phyloP scores from a whole-genome alignment of 2,113 vertebrate genomes.

The Tragelaphus buxtoni region DNA sequence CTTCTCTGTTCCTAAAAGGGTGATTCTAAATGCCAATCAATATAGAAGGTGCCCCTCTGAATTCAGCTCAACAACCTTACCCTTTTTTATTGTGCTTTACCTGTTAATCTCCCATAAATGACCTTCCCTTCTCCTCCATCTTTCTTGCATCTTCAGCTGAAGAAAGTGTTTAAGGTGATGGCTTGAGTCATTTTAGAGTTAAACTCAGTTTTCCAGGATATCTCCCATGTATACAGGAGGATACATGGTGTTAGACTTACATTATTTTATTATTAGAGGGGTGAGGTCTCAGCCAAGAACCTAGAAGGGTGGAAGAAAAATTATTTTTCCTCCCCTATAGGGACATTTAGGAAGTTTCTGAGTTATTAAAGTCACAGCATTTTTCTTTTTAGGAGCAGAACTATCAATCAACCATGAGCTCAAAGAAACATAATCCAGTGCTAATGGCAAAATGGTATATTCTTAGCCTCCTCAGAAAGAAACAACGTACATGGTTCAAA shows the following conservation, averaged over 20 bases:
- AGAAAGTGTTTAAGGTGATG: background rate
- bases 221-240: background rate
- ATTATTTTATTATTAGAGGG: background rate
- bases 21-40: background rate
- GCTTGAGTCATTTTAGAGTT: background rate
- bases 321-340: background rate
- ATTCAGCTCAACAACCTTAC: background rate
- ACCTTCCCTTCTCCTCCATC: background rate
- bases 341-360: background rate
- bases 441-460: conserved; percentile 40
- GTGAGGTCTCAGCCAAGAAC: background rate
- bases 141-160: background rate
- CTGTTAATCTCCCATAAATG: background rate
- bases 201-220: background rate
- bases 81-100: background rate
- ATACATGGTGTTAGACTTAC: background rate
- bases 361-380: background rate
- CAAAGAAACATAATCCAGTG: conserved; percentile 32
- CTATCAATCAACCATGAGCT: background rate
- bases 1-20: background rate
- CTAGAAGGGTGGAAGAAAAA: background rate
- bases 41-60: background rate
- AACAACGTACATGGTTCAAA: background rate
- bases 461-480: conserved; percentile 1
- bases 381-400: background rate